phyloP scores from a whole-genome alignment of 2,888 invertebrate species.

The Torymus auratus region DNA sequence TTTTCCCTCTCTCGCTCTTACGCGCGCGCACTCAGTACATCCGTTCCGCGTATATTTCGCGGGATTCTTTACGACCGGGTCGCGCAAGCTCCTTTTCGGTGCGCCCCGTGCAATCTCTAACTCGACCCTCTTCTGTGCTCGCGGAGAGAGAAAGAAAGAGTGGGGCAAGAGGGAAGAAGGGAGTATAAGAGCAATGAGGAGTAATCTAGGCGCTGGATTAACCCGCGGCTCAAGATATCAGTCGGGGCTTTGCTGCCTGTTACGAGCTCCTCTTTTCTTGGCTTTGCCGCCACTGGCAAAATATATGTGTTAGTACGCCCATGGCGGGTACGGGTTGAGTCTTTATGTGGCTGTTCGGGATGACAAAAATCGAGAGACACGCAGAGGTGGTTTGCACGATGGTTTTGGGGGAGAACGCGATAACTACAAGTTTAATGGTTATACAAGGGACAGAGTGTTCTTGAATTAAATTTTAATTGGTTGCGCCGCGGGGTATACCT shows the following conservation, averaged over 20 bases:
- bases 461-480: too few species aligned
- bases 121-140: slow-evolving; percentile 13
- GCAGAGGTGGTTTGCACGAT: too few species aligned
- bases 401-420: too few species aligned
- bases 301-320: background rate
- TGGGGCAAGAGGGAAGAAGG: slow-evolving; percentile 40
- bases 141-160: slow-evolving; percentile 12
- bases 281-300: background rate
- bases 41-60: slow-evolving; percentile 36
- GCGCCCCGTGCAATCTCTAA: slow-evolving; percentile 22
- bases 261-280: slow-evolving; percentile 38
- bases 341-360: too few species aligned
- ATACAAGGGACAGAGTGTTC: too few species aligned
- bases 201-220: slow-evolving; percentile 74
- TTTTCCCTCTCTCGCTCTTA: background rate
- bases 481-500: too few species aligned
- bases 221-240: slow-evolving; percentile 73
- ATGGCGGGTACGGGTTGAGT: background rate
- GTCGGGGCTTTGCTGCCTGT: slow-evolving; percentile 64
- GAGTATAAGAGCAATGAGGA: slow-evolving; percentile 70
- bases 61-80: slow-evolving; percentile 40
- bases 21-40: slow-evolving; percentile 6
- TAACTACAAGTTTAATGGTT: too few species aligned
- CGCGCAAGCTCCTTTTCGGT: slow-evolving; percentile 58
- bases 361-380: too few species aligned